These are phyloP conservation scores for Notodonta ziczac DNA, from an alignment of 2,888 invertebrate species.

Conservation along the genomic window DNA sequence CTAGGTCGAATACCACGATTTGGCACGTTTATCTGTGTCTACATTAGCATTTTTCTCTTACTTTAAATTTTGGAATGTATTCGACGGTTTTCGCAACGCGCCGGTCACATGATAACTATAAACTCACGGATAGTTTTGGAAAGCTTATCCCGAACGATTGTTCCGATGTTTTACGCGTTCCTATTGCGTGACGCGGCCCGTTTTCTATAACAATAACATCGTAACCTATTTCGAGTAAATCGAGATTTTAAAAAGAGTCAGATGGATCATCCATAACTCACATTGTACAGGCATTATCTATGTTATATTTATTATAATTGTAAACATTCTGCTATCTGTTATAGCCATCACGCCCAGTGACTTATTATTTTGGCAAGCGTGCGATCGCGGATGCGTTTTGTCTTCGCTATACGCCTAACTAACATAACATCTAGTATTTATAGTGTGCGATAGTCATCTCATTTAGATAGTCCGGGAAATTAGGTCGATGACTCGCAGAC, in stretches of 20 bases:
- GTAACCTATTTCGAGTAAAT: slow-evolving; percentile 32
- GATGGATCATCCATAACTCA: slow-evolving; percentile 20
- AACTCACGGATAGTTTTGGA: slow-evolving; percentile 12
- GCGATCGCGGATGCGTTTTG: slow-evolving; percentile 73
- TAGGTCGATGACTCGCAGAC: slow-evolving; percentile 70
- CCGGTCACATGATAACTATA: slow-evolving; percentile 15
- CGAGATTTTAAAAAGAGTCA: slow-evolving; percentile 15
- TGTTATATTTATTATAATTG: slow-evolving; percentile 39
- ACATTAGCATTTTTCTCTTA: slow-evolving; percentile 34
- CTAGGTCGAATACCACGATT: slow-evolving; percentile 43
- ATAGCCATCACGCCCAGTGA: slow-evolving; percentile 52
- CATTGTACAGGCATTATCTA: slow-evolving; percentile 14
- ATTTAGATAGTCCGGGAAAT: slow-evolving; percentile 66
- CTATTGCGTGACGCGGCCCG: slow-evolving; percentile 25
- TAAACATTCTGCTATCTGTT: slow-evolving; percentile 47
- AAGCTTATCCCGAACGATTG: not conserved
- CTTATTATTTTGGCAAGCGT: slow-evolving; percentile 73
- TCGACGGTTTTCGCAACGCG: not conserved
- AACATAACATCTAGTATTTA: slow-evolving; percentile 62
- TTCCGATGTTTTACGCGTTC: slow-evolving; percentile 11
- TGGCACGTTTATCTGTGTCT: slow-evolving; percentile 42
- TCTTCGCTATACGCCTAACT: slow-evolving; percentile 53
- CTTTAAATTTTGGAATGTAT: slow-evolving; percentile 22
- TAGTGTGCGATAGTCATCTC: slow-evolving; percentile 67
- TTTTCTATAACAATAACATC: slow-evolving; percentile 36